phyloP scores from a whole-genome alignment of 2,113 vertebrate species.

The Saimiri boliviensis region DNA sequence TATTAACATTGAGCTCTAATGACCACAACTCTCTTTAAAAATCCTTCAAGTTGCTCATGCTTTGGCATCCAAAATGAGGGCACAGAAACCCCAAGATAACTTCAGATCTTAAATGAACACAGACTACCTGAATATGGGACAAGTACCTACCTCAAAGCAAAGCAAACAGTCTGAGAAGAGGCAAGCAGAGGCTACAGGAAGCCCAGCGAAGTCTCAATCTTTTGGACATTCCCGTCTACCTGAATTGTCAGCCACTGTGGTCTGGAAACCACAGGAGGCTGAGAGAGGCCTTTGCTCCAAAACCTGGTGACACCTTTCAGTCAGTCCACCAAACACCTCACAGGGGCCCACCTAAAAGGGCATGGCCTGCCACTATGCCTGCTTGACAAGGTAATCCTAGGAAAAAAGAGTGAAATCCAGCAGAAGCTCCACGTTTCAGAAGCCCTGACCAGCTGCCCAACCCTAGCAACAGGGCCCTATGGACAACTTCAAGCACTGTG shows the following conservation, averaged over 20 bases:
- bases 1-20: background rate
- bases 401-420: background rate
- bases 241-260: background rate
- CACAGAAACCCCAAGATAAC: background rate
- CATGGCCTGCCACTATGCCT: background rate
- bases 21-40: background rate
- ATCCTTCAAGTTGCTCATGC: background rate
- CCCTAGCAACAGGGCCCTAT: background rate
- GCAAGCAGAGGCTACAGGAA: rapidly evolving
- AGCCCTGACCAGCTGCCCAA: no score
- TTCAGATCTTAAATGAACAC: background rate
- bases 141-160: background rate
- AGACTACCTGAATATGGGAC: background rate
- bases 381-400: background rate
- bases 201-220: background rate
- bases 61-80: background rate
- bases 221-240: background rate
- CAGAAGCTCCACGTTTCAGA: background rate
- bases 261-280: background rate
- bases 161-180: background rate
- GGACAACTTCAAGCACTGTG: background rate
- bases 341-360: background rate
- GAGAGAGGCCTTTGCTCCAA: background rate
- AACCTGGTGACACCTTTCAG: background rate
- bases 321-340: background rate